Conservation (phyloP, 2,888 invertebrate species). For the Tineola bisselliella region DNA sequence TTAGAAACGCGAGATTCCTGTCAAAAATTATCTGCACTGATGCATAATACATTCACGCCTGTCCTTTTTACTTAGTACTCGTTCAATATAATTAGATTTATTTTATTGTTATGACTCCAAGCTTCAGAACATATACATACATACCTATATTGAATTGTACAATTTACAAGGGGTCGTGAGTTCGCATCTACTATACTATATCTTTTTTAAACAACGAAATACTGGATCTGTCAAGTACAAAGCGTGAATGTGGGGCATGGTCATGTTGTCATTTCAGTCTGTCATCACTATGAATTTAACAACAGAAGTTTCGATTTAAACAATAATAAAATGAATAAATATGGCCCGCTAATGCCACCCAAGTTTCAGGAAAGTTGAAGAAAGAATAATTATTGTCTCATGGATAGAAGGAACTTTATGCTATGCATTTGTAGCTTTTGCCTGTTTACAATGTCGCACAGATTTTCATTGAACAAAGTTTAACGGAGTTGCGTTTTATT, state of each 20-base stretch:
- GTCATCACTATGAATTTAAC: neutral
- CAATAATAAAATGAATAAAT: neutral
- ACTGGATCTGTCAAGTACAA: neutral
- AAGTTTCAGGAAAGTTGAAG: neutral
- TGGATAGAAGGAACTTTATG: slow-evolving; percentile 12
- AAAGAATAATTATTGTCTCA: slow-evolving; percentile 14
- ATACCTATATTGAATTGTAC: neutral
- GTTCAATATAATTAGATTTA: too few species aligned
- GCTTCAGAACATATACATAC: neutral
- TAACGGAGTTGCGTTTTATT: slow-evolving; percentile 3
- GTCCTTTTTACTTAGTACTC: too few species aligned
- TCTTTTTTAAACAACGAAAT: neutral
- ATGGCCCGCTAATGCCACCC: neutral
- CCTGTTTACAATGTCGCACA: slow-evolving; percentile 13
- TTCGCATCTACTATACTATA: too few species aligned
- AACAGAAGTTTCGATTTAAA: neutral
- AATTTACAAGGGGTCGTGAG: neutral
- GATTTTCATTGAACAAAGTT: slow-evolving; percentile 12
- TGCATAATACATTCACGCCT: too few species aligned
- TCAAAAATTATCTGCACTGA: neutral
- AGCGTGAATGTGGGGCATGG: neutral
- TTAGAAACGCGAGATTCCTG: slow-evolving; percentile 21
- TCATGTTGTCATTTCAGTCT: neutral
- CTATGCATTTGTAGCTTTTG: slow-evolving; percentile 8
- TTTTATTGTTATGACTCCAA: too few species aligned